Percentiles rank a stretch among this genome's conserved stretches.
Evolutionary conservation across 2,888 invertebrate genomes (phyloP).

Genomic region (Pristionchus mayeri): DNA sequence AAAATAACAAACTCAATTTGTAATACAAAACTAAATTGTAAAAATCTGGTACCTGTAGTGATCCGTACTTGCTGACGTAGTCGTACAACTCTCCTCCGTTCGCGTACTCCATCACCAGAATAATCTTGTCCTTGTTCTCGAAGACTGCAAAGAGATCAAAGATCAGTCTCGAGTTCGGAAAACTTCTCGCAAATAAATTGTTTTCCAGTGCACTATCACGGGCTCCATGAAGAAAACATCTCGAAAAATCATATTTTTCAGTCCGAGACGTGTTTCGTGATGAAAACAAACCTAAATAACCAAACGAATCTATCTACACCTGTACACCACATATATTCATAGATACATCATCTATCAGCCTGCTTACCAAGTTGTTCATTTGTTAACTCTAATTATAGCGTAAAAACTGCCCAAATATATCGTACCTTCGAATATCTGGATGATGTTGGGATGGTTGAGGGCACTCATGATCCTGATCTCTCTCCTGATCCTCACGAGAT

Average conservation of each 20-base stretch:
- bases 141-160: slow-evolving; percentile 84
- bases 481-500: slow-evolving; percentile 92
- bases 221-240: background rate
- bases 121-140: slow-evolving; percentile 99
- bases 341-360: background rate
- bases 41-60: background rate
- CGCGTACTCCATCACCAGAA: slow-evolving; percentile 99
- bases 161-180: background rate
- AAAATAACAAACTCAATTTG: too few relatives aligned
- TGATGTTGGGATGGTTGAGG: slow-evolving; percentile 97
- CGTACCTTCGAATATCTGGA: slow-evolving; percentile 96
- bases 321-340: too few relatives aligned
- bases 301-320: too few relatives aligned
- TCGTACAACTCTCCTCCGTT: slow-evolving; percentile 98
- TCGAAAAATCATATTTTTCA: too few relatives aligned
- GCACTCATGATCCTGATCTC: slow-evolving; percentile 99
- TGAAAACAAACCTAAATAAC: too few relatives aligned
- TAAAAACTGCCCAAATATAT: too few relatives aligned
- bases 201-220: background rate
- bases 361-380: background rate
- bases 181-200: background rate
- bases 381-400: background rate
- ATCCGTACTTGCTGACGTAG: slow-evolving; percentile 83
- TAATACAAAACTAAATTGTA: background rate
- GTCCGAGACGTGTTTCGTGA: too few relatives aligned